These are phyloP conservation scores for Luscinia luscinia DNA, from an alignment of 2,797 vertebrate species.

Conservation along the genomic window DNA sequence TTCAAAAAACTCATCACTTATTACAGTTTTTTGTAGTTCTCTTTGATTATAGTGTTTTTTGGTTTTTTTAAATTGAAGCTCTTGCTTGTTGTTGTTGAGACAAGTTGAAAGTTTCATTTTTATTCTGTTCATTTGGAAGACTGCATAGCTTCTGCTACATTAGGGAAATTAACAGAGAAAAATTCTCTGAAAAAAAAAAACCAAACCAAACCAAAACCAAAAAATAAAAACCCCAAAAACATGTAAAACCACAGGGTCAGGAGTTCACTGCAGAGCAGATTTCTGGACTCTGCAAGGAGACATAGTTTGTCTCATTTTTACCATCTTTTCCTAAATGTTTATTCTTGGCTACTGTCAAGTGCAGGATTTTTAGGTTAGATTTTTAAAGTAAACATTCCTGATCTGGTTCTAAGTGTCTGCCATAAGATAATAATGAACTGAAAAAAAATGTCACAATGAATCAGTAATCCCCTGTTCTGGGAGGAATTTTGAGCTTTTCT, in stretches of 20 bases:
- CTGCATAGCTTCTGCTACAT: neutral
- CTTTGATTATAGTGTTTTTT: neutral
- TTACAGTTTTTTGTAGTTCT: neutral
- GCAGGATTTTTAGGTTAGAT: neutral
- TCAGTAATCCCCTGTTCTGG: neutral
- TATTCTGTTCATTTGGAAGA: neutral
- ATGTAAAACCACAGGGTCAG: accelerated
- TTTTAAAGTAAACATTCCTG: neutral
- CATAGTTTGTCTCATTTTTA: neutral
- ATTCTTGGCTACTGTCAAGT: neutral
- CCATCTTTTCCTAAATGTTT: neutral
- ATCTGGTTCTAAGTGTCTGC: neutral
- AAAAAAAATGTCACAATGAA: neutral
- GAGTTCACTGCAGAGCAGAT: neutral
- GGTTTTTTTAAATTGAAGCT: neutral
- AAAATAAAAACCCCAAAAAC: no score
- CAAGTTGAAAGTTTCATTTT: neutral
- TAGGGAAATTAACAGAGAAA: neutral
- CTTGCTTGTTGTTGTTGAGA: neutral
- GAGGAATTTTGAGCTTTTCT: neutral
- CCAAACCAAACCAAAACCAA: neutral
- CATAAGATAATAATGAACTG: neutral
- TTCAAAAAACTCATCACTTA: neutral
- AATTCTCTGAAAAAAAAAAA: neutral
- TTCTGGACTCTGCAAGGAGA: neutral